Evolutionary conservation across 2,797 vertebrate species (phyloP).

Genomic region (Chromis chromis): DNA sequence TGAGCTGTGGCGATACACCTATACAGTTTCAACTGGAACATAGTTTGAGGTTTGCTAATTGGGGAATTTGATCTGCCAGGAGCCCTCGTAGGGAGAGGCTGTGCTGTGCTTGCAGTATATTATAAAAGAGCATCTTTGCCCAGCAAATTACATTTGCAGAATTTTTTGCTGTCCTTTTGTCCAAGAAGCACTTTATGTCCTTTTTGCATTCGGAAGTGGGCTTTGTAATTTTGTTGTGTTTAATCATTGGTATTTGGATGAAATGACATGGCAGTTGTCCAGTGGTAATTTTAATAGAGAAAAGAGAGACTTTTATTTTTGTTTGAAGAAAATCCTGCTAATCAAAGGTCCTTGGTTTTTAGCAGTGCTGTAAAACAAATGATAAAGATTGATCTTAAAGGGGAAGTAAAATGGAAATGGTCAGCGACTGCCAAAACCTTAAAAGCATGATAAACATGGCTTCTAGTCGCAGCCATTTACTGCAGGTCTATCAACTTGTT

Average conservation of each 20-base stretch:
- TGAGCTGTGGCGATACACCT: background rate
- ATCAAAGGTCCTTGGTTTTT: constrained; percentile 22
- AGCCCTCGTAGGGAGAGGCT: background rate
- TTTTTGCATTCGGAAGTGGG: background rate
- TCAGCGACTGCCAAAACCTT: constrained; percentile 27
- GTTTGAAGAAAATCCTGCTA: constrained; percentile 41
- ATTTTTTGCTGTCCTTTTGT: constrained; percentile 4
- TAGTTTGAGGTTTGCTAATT: constrained; percentile 29
- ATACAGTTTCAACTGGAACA: constrained; percentile 36
- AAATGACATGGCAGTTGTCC: constrained; percentile 37
- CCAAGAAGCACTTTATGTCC: background rate
- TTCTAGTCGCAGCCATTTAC: background rate
- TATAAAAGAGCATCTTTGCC: constrained; percentile 7
- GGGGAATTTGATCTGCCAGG: constrained; percentile 20
- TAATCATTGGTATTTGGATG: constrained; percentile 14
- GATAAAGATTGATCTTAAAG: constrained; percentile 13
- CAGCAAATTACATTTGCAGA: background rate
- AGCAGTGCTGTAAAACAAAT: constrained; percentile 41
- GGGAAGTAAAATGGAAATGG: constrained; percentile 35
- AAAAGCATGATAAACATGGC: constrained; percentile 22
- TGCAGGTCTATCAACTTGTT: background rate
- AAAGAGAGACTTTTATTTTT: constrained; percentile 1
- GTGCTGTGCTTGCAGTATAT: background rate
- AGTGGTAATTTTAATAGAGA: constrained; percentile 55
- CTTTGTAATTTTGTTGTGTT: constrained; percentile 5